Evolutionary conservation across 2,888 invertebrate genomes (phyloP).

Genomic region (Stictocephala bisonia): DNA sequence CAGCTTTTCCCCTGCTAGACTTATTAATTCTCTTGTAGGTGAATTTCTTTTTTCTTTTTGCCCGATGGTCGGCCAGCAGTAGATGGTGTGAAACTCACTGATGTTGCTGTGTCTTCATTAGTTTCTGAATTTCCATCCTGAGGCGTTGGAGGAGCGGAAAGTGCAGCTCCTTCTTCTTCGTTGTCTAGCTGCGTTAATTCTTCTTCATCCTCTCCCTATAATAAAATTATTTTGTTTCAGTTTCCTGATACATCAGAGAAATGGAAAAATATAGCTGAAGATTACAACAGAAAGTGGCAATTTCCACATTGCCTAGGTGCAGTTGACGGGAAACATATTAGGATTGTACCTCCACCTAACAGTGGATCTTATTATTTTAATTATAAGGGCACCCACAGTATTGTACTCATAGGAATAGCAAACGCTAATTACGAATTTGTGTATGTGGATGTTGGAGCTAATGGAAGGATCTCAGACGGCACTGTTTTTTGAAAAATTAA

Average conservation of each 20-base stretch:
- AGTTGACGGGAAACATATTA: slow-evolving; percentile 50
- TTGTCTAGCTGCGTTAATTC: not conserved
- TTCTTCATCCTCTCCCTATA: not conserved
- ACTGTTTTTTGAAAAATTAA: slow-evolving; percentile 53
- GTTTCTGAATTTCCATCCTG: slow-evolving; percentile 3
- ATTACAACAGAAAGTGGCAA: slow-evolving; percentile 47
- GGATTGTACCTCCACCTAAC: slow-evolving; percentile 46
- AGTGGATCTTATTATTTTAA: slow-evolving; percentile 50
- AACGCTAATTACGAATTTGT: slow-evolving; percentile 51
- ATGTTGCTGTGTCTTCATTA: slow-evolving; percentile 7
- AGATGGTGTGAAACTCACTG: slow-evolving; percentile 20
- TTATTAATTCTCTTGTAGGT: slow-evolving; percentile 25
- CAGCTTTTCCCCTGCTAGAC: slow-evolving; percentile 15
- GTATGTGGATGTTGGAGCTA: slow-evolving; percentile 60
- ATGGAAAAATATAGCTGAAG: slow-evolving; percentile 35
- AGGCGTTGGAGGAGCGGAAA: not conserved
- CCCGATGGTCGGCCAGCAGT: not conserved
- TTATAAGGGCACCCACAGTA: slow-evolving; percentile 47
- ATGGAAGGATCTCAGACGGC: slow-evolving; percentile 61
- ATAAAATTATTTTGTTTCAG: not conserved
- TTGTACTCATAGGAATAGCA: slow-evolving; percentile 49
- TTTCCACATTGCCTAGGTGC: slow-evolving; percentile 50
- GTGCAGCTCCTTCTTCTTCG: slow-evolving; percentile 18
- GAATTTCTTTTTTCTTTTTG: not conserved
- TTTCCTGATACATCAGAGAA: not conserved